Evolutionary conservation across 2,888 invertebrate genomes (phyloP), one percentile per base, ranked within the genome.

Genomic region (Amblyjoppa fuscipennis): DNA sequence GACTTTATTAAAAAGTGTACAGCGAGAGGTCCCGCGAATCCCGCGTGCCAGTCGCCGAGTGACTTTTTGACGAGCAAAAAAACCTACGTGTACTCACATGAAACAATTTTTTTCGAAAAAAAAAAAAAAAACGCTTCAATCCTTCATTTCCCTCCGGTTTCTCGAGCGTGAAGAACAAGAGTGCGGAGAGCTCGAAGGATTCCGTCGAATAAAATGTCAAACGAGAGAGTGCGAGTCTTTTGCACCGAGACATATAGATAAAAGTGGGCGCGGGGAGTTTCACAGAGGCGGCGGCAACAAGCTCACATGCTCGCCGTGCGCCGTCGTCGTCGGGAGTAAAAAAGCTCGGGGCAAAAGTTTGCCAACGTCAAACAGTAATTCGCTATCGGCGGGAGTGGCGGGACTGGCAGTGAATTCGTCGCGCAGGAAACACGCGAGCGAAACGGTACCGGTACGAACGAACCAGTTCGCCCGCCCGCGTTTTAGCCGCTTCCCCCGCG

Each of bases 311-410:
- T 53, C 56, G 78, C 76, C 38, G 51, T 45, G 74, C 70, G 73
- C 34, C 34, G 74, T 64, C 64, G 64, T 5, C 34, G 31, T 34
- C 59, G 41, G 9, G 31, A 79, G 68, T 56, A 85, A 83, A 88
- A 88, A 88, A 86, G 86, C 83, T 87, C 81, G 85, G 81, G 80
- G 85, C 85, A 88, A 88, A 89, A 89, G 89, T 90, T 90, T 89
- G 88, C 89, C 87, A 84, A 89, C 88, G 89, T 89, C 88, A 90
- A 90, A 89, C 88, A 89, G 89, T 89, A 90, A 90, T 90, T 89
- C 89, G 88, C 88, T 86, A 90, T 90, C 87, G 89, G 85, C 20
- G 16, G 71, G 45, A 53, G 61, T 41, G 34, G 64, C 49, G 56
- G 16, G 80, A 41, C 25, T 25, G 28, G 28, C 41, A 51, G 79